These are phyloP conservation scores for Pharmacophagus antenor DNA, from an alignment of 2,888 invertebrate species.

Conservation along the genomic window DNA sequence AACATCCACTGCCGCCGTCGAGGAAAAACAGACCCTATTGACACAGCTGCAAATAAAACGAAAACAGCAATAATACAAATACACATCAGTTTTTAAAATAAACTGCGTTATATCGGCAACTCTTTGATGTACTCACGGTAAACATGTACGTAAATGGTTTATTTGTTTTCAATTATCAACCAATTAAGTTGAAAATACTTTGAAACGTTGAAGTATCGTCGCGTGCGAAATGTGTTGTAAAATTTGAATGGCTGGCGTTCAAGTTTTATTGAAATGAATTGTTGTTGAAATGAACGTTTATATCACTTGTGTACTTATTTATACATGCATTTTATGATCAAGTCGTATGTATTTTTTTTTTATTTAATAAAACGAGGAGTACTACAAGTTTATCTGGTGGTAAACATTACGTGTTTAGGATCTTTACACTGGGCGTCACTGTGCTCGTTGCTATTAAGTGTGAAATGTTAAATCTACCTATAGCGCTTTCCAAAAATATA, in stretches of 20 bases:
- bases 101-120: constrained; percentile 8
- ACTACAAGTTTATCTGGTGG: too few relatives aligned
- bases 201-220: background rate
- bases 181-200: constrained; percentile 14
- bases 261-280: too few relatives aligned
- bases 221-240: background rate
- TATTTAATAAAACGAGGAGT: too few relatives aligned
- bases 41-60: constrained; percentile 33
- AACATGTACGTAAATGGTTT: constrained; percentile 14
- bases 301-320: too few relatives aligned
- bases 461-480: too few relatives aligned
- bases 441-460: too few relatives aligned
- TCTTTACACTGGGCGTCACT: too few relatives aligned
- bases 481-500: too few relatives aligned
- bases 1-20: constrained; percentile 7
- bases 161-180: constrained; percentile 21
- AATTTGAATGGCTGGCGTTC: background rate
- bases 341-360: too few relatives aligned
- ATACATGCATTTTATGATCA: too few relatives aligned
- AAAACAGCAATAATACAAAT: constrained; percentile 21
- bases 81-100: constrained; percentile 28
- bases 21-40: constrained; percentile 24
- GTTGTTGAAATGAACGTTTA: too few relatives aligned
- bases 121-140: constrained; percentile 23
- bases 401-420: too few relatives aligned